A percentile compares a stretch with the other conserved stretches of the same genome.
Evolutionary conservation across 2,113 vertebrate species (phyloP).

Genomic region (Odocoileus hemionus): DNA sequence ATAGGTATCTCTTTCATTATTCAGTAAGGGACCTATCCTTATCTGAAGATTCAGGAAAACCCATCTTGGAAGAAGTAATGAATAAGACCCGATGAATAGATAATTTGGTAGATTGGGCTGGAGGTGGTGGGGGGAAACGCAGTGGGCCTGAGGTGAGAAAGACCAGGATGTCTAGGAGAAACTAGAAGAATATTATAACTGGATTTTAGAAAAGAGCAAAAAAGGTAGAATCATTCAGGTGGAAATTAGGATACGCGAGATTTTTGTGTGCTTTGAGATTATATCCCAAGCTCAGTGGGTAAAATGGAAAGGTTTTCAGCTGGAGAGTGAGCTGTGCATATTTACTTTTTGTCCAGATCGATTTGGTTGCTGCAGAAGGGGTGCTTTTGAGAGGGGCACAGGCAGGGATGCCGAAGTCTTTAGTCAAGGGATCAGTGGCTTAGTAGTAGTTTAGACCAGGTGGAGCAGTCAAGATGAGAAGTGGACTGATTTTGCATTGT

Average conservation of each 20-base stretch:
- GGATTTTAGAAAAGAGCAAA: neutral
- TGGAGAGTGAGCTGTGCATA: neutral
- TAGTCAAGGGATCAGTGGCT: neutral
- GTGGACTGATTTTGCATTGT: neutral
- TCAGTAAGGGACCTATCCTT: neutral
- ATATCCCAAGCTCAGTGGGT: neutral
- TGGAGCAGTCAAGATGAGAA: neutral
- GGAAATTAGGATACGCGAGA: neutral
- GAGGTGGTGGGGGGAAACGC: neutral
- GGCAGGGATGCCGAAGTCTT: neutral
- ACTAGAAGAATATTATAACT: neutral
- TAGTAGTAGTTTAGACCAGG: neutral
- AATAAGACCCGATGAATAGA: neutral
- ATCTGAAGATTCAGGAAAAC: neutral
- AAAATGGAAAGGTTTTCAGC: neutral
- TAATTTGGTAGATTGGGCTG: neutral
- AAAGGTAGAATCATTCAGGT: neutral
- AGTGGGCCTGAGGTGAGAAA: neutral
- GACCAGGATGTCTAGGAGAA: neutral
- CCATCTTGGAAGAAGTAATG: neutral
- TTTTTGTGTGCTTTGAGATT: neutral
- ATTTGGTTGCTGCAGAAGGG: neutral
- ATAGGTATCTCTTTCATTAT: neutral
- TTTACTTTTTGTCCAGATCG: slow-evolving; percentile 2
- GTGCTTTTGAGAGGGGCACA: neutral